phyloP scores from a whole-genome alignment of 2,797 vertebrate species.

The Microtus californicus region DNA sequence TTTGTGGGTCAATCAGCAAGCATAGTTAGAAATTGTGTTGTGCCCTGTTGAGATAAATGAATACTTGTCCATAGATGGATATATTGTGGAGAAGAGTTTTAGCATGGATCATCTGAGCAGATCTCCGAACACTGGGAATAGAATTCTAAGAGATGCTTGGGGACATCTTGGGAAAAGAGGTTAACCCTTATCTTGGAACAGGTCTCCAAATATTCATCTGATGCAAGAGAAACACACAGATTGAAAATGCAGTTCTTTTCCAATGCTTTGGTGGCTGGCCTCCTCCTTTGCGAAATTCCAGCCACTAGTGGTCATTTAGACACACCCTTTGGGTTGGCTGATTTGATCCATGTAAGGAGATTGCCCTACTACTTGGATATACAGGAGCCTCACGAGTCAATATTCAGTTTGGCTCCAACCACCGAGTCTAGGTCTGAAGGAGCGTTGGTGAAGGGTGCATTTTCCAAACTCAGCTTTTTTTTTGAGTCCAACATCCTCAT shows the following conservation, averaged over 20 bases:
- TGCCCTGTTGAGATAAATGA: neutral
- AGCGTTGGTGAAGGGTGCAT: neutral
- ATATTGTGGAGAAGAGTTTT: neutral
- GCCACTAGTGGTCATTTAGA: neutral
- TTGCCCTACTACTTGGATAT: neutral
- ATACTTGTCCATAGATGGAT: neutral
- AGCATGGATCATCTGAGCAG: neutral
- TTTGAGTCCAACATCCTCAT: slow-evolving; percentile 5
- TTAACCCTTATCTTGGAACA: neutral
- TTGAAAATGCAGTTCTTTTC: slow-evolving; percentile 34
- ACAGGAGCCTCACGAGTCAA: neutral
- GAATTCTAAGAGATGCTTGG: neutral
- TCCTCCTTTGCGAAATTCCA: slow-evolving; percentile 12
- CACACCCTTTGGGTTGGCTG: neutral
- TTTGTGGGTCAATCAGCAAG: neutral
- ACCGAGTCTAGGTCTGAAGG: neutral
- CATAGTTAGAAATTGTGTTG: neutral
- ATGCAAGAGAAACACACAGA: neutral
- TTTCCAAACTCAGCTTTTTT: slow-evolving; percentile 22
- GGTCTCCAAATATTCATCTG: slow-evolving; percentile 16
- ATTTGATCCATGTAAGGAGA: neutral
- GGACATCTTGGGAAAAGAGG: neutral
- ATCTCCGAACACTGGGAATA: neutral
- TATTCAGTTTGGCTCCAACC: neutral
- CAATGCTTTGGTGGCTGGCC: neutral